phyloP scores from a whole-genome alignment of 2,797 vertebrate species.

The Naso thynnoides region DNA sequence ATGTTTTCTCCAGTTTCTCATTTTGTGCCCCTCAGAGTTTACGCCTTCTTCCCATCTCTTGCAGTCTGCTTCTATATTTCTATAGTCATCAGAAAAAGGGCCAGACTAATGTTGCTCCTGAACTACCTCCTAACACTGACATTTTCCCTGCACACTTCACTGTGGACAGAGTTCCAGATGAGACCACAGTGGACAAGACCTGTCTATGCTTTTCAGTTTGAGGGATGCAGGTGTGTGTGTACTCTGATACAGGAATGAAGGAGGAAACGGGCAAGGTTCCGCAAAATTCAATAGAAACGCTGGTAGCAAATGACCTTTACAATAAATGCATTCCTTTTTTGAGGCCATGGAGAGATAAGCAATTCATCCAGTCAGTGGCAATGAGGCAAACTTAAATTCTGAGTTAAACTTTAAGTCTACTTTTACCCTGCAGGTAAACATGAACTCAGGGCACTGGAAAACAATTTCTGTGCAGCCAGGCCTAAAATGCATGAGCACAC shows the following conservation, averaged over 20 bases:
- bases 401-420: slow-evolving; percentile 28
- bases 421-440: slow-evolving; percentile 53
- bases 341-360: slow-evolving; percentile 30
- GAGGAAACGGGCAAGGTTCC: slow-evolving; percentile 49
- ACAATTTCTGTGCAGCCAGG: slow-evolving; percentile 24
- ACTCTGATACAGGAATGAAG: slow-evolving; percentile 10
- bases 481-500: not conserved
- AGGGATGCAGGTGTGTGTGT: slow-evolving; percentile 1
- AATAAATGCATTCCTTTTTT: slow-evolving; percentile 49
- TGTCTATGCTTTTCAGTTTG: slow-evolving; percentile 15
- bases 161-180: slow-evolving; percentile 24
- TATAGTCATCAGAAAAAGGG: slow-evolving; percentile 29
- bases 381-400: slow-evolving; percentile 39
- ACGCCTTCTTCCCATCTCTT: slow-evolving; percentile 23
- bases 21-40: slow-evolving; percentile 38
- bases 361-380: slow-evolving; percentile 51
- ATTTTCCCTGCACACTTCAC: slow-evolving; percentile 24
- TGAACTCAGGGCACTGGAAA: slow-evolving; percentile 26
- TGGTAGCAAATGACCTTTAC: slow-evolving; percentile 62
- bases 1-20: slow-evolving; percentile 29
- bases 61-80: slow-evolving; percentile 17
- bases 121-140: slow-evolving; percentile 11
- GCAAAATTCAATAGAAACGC: slow-evolving; percentile 52
- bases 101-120: slow-evolving; percentile 14
- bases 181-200: slow-evolving; percentile 7